A percentile compares a stretch with the other conserved stretches of the same genome.
phyloP scores from a whole-genome alignment of 2,797 vertebrate species.

The Melanotaenia pygmaea region DNA sequence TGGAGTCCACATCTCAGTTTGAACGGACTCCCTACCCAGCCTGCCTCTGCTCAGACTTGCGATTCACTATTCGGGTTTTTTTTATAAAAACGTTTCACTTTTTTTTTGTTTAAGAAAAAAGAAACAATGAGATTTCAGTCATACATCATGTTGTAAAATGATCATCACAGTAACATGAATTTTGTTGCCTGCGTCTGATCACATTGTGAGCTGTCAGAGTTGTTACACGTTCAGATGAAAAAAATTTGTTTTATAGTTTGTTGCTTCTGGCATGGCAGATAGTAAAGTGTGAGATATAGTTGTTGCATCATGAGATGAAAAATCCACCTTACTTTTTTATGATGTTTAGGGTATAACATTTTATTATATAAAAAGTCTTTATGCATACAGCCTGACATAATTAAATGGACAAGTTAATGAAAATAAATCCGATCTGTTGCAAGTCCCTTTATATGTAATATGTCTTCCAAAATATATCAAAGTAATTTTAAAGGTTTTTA shows the following conservation, averaged over 20 bases:
- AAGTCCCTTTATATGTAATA: too few species aligned
- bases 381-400: neutral
- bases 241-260: neutral
- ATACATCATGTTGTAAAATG: neutral
- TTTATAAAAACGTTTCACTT: neutral
- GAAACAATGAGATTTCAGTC: neutral
- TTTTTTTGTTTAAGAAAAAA: neutral
- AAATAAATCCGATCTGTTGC: neutral
- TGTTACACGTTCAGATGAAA: neutral
- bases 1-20: conserved; percentile 34
- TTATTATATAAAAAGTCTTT: neutral
- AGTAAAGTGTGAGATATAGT: too few species aligned
- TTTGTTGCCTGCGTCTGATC: neutral
- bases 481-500: neutral
- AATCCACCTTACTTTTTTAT: neutral
- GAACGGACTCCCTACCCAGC: conserved; percentile 36
- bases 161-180: neutral
- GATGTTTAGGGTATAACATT: neutral
- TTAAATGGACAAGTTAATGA: neutral
- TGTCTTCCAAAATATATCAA: neutral
- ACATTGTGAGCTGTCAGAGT: neutral
- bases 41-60: neutral
- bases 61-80: neutral
- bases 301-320: neutral
- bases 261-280: too few species aligned